Evolutionary conservation across 2,113 vertebrate genomes (phyloP).

Genomic region (Myiozetetes cayanensis): DNA sequence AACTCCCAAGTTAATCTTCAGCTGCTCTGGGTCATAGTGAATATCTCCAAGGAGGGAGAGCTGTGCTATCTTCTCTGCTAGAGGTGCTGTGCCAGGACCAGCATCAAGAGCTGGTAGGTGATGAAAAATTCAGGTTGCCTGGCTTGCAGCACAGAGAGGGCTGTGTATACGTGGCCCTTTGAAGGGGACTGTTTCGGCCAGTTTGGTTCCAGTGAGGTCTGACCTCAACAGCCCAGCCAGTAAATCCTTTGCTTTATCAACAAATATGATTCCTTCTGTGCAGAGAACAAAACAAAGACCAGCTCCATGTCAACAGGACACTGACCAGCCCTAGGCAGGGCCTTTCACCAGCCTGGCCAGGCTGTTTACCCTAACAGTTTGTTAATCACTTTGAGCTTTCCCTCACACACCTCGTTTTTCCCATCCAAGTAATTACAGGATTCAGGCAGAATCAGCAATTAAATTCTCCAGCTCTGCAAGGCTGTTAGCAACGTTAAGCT

Average conservation of each 20-base stretch:
- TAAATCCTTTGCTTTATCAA: conserved; percentile 18
- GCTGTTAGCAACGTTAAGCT: background rate
- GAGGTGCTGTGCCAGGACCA: background rate
- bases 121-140: background rate
- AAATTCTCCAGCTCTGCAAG: background rate
- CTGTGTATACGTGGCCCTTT: background rate
- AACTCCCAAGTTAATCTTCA: background rate
- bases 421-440: background rate
- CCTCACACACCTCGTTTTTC: background rate
- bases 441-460: background rate
- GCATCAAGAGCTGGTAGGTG: background rate
- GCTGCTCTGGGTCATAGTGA: background rate
- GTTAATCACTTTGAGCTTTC: background rate
- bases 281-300: background rate
- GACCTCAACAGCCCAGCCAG: background rate
- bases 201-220: background rate
- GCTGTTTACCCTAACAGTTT: background rate
- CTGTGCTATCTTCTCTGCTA: background rate
- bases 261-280: background rate
- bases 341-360: background rate
- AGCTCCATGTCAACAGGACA: background rate
- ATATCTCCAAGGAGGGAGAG: background rate
- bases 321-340: background rate
- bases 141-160: background rate
- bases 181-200: background rate